Conservation (phyloP, 2,113 vertebrate species). For the Anolis sagrei region DNA sequence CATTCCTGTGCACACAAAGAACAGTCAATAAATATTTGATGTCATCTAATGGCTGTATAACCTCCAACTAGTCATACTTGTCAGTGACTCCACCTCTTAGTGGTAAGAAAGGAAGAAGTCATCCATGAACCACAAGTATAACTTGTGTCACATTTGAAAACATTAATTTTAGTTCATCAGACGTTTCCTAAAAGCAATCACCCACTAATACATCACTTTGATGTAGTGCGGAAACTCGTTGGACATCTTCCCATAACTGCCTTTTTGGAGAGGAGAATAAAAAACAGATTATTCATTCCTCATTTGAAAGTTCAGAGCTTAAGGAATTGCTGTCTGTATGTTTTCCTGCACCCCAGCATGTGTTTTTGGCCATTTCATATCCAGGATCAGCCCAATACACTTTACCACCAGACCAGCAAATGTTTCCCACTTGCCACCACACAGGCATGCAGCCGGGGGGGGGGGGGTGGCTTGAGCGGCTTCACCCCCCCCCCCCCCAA, state of each 20-base stretch:
- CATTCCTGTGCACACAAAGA: slow-evolving; percentile 2
- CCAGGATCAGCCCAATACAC: background rate
- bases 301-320: background rate
- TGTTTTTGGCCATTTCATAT: background rate
- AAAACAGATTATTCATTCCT: background rate
- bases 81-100: background rate
- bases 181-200: background rate
- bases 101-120: slow-evolving; percentile 32
- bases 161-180: background rate
- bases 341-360: background rate
- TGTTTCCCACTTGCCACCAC: background rate
- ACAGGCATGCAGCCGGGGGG: too few species aligned
- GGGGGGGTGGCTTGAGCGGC: too few species aligned
- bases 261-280: background rate
- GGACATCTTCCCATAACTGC: rapidly evolving
- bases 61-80: rapidly evolving
- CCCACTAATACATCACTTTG: background rate
- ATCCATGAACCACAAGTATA: rapidly evolving
- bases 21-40: slow-evolving; percentile 29
- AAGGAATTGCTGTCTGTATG: background rate
- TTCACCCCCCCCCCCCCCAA: too few species aligned
- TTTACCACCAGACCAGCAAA: background rate
- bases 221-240: slow-evolving; percentile 1
- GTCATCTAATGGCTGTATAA: background rate
- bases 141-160: background rate